These are phyloP conservation scores for Chaetogeoica ovagalla DNA, from an alignment of 2,888 invertebrate genomes.

Conservation along the genomic window DNA sequence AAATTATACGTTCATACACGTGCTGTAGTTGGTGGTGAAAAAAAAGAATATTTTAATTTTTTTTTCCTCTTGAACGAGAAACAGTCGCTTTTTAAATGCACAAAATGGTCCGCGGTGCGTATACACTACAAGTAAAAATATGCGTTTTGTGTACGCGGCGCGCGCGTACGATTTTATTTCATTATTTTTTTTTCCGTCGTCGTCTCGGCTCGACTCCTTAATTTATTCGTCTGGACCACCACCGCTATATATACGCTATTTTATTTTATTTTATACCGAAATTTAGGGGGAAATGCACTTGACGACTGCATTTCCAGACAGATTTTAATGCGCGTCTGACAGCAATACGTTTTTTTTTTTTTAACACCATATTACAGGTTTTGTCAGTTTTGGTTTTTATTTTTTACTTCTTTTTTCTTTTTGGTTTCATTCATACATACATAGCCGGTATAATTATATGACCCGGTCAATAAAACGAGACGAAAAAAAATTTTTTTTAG, in stretches of 20 bases:
- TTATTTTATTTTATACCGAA: constrained; percentile 46
- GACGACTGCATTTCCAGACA: constrained; percentile 51
- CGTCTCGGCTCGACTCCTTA: constrained; percentile 32
- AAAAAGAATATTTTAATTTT: not conserved
- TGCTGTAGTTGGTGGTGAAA: too few species aligned
- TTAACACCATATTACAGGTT: constrained; percentile 42
- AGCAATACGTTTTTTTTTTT: constrained; percentile 22
- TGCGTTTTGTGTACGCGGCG: not conserved
- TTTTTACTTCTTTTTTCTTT: constrained; percentile 16
- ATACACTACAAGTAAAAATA: not conserved
- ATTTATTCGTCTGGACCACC: constrained; percentile 50
- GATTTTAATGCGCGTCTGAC: constrained; percentile 50
- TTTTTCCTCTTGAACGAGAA: not conserved
- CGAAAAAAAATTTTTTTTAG: not conserved
- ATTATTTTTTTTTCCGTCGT: not conserved
- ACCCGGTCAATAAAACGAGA: constrained; percentile 44
- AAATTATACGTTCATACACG: not conserved
- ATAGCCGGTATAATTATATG: not conserved
- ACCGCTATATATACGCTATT: constrained; percentile 1
- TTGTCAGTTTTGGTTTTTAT: constrained; percentile 39
- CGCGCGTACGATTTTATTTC: constrained; percentile 42
- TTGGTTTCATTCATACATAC: constrained; percentile 32
- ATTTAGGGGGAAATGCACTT: constrained; percentile 51
- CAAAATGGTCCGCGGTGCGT: not conserved
- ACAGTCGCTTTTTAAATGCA: constrained; percentile 14